These are phyloP conservation scores for Tortrix viridana DNA, from an alignment of 2,888 invertebrate genomes.

Conservation along the genomic window DNA sequence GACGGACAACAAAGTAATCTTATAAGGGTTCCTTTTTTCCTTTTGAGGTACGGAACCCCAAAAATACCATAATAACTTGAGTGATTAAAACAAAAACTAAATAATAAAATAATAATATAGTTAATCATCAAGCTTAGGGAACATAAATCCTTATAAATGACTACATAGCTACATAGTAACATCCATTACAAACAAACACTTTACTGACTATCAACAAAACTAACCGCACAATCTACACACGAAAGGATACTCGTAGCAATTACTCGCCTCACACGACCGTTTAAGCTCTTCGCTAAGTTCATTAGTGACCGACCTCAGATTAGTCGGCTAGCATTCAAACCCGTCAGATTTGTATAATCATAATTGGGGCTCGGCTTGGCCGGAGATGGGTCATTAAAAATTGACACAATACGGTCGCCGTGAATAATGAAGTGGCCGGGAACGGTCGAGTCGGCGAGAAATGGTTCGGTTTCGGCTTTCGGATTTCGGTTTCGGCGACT, in stretches of 20 bases:
- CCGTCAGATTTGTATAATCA: constrained; percentile 28
- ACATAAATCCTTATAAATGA: too few species aligned
- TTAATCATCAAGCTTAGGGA: too few species aligned
- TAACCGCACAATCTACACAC: not conserved
- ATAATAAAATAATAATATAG: too few species aligned
- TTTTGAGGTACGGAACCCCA: too few species aligned
- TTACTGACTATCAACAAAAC: not conserved
- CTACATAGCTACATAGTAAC: too few species aligned
- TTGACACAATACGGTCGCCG: constrained; percentile 26
- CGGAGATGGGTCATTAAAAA: constrained; percentile 37
- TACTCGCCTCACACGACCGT: not conserved
- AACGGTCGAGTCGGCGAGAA: not conserved
- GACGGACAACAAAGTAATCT: too few species aligned
- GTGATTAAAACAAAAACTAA: too few species aligned
- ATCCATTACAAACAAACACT: not conserved
- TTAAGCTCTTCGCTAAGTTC: constrained; percentile 2
- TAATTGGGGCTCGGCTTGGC: constrained; percentile 30
- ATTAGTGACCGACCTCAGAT: constrained; percentile 14
- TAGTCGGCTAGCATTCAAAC: constrained; percentile 10
- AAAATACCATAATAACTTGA: too few species aligned
- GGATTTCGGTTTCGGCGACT: not conserved
- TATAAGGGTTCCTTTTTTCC: too few species aligned
- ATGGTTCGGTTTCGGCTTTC: constrained; percentile 3
- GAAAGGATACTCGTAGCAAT: not conserved
- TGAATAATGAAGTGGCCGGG: constrained; percentile 24